phyloP scores from a whole-genome alignment of 2,888 invertebrate genomes.

The Hedychridium roseum region DNA sequence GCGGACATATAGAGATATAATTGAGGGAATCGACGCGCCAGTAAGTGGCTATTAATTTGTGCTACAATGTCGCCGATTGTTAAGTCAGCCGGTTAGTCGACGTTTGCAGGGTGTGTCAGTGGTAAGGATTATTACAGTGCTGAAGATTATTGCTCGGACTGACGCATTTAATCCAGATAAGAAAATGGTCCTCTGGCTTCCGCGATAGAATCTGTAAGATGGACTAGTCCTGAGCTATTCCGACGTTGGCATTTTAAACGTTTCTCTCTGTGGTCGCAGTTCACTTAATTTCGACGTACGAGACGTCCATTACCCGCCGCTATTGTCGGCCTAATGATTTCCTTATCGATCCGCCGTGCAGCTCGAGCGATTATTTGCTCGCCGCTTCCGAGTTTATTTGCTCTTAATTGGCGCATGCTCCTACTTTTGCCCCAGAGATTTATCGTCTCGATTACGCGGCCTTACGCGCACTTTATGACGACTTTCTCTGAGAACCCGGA shows the following conservation, averaged over 20 bases:
- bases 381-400: not conserved
- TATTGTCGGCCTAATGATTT: constrained; percentile 3
- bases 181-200: not conserved
- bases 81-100: no score
- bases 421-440: constrained; percentile 11
- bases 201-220: no score
- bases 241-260: not conserved
- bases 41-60: no score
- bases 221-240: not conserved
- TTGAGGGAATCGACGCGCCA: no score
- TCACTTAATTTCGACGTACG: not conserved
- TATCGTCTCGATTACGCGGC: constrained; percentile 10
- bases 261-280: not conserved
- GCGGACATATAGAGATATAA: no score
- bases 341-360: constrained; percentile 2
- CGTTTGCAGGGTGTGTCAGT: no score
- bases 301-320: no score
- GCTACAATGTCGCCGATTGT: no score
- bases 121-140: no score
- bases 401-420: constrained; percentile 1
- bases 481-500: constrained; percentile 18
- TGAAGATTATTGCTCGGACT: no score
- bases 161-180: not conserved
- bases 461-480: constrained; percentile 15
- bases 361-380: constrained; percentile 2